A percentile compares a stretch with the other conserved stretches of the same genome.
These are phyloP conservation scores for Physocephala rufipes DNA, from an alignment of 2,888 invertebrate genomes.

Conservation along the genomic window DNA sequence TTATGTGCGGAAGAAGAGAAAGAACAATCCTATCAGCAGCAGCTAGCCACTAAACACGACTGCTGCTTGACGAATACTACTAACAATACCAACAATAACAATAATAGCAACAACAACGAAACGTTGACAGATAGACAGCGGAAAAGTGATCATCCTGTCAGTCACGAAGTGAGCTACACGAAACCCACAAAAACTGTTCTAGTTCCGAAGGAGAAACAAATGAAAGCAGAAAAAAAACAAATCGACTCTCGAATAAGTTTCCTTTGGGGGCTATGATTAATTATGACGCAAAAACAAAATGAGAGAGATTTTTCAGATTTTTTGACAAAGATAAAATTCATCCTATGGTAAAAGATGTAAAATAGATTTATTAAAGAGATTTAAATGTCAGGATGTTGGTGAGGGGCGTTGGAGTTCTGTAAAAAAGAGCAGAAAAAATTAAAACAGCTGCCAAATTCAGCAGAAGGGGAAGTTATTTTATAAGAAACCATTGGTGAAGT, in stretches of 20 bases:
- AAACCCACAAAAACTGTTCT: slow-evolving; percentile 18
- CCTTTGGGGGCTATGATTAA: neutral
- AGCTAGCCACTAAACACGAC: slow-evolving; percentile 7
- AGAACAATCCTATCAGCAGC: slow-evolving; percentile 27
- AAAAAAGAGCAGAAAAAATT: neutral
- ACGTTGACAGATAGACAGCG: neutral
- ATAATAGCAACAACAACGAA: neutral
- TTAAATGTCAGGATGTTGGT: no score
- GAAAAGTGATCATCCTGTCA: neutral
- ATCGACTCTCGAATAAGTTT: neutral
- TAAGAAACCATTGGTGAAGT: neutral
- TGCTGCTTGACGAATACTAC: slow-evolving; percentile 1
- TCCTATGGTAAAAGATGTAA: slow-evolving; percentile 30
- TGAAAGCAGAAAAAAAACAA: neutral
- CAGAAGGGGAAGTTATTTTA: neutral
- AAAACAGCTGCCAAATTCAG: neutral
- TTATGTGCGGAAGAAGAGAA: slow-evolving; percentile 28
- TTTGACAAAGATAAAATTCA: slow-evolving; percentile 40
- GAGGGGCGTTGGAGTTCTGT: neutral
- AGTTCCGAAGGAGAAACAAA: slow-evolving; percentile 13
- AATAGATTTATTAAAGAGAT: slow-evolving; percentile 12
- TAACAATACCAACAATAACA: slow-evolving; percentile 20
- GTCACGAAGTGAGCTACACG: slow-evolving; percentile 2
- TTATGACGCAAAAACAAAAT: neutral
- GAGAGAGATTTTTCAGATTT: no score